Evolutionary conservation across 2,113 vertebrate species (phyloP).

Genomic region (Hippoglossus stenolepis): DNA sequence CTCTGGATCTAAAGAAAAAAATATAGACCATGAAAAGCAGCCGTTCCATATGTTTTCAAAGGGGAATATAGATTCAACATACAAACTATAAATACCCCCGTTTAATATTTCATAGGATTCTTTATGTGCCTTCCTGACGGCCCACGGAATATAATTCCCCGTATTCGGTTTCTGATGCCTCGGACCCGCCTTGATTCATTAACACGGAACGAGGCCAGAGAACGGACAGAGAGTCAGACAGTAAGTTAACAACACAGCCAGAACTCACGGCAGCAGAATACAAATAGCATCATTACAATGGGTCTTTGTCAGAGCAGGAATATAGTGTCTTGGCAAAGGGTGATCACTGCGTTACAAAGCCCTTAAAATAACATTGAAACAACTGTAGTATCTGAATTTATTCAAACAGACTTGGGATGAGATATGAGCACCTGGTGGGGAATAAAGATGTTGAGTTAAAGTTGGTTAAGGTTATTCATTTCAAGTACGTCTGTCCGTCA

Average conservation of each 20-base stretch:
- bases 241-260: conserved; percentile 36
- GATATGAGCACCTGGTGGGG: neutral
- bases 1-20: conserved; percentile 11
- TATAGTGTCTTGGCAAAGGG: neutral
- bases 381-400: neutral
- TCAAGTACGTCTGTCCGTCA: conserved; percentile 26
- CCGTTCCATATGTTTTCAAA: conserved; percentile 22
- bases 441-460: neutral
- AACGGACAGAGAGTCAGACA: conserved; percentile 36
- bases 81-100: conserved; percentile 49
- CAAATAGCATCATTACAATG: conserved; percentile 3
- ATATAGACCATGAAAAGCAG: conserved; percentile 20
- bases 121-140: conserved; percentile 23
- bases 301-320: neutral
- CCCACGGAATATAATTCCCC: conserved; percentile 40
- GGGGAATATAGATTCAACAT: conserved; percentile 16
- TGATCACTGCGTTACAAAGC: conserved; percentile 1
- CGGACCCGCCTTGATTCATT: conserved; percentile 51
- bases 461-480: conserved; percentile 10
- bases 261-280: conserved; percentile 3
- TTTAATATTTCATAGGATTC: conserved; percentile 36
- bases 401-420: conserved; percentile 3
- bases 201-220: conserved; percentile 40
- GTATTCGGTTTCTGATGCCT: conserved; percentile 42
- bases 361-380: neutral